Conservation (phyloP, 2,113 vertebrate genomes). For the Rhombomys opimus region DNA sequence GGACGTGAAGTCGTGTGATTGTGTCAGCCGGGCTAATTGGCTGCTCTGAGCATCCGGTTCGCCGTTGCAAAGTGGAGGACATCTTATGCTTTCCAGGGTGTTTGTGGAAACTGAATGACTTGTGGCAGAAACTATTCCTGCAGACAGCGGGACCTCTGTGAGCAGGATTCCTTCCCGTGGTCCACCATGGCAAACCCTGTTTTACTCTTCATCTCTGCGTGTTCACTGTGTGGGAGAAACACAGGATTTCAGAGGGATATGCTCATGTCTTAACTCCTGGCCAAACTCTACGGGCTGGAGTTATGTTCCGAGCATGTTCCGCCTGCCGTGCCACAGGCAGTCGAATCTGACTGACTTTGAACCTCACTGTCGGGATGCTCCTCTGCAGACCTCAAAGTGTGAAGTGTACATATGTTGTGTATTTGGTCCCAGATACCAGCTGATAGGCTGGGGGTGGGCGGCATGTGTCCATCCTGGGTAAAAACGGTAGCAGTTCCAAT, state of each 20-base stretch:
- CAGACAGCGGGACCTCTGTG: rapidly evolving
- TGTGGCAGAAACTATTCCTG: not conserved
- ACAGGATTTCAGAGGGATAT: not conserved
- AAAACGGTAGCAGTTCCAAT: not conserved
- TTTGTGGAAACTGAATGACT: not conserved
- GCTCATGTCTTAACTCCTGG: not conserved
- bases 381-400: not conserved
- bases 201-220: not conserved
- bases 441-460: not conserved
- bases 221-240: not conserved
- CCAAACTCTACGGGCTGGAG: not conserved
- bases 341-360: too few species aligned
- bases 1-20: not conserved
- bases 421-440: not conserved
- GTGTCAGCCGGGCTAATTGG: not conserved
- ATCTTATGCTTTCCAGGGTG: not conserved
- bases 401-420: not conserved
- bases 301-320: not conserved
- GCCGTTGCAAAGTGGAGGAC: not conserved
- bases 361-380: not conserved
- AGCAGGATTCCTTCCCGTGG: too few species aligned
- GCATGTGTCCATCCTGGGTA: not conserved
- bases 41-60: not conserved
- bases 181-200: not conserved
- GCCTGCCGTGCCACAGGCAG: not conserved